These are phyloP conservation scores for Amphibalanus amphitrite DNA, from an alignment of 1,140 invertebrate genomes.

Conservation along the genomic window DNA sequence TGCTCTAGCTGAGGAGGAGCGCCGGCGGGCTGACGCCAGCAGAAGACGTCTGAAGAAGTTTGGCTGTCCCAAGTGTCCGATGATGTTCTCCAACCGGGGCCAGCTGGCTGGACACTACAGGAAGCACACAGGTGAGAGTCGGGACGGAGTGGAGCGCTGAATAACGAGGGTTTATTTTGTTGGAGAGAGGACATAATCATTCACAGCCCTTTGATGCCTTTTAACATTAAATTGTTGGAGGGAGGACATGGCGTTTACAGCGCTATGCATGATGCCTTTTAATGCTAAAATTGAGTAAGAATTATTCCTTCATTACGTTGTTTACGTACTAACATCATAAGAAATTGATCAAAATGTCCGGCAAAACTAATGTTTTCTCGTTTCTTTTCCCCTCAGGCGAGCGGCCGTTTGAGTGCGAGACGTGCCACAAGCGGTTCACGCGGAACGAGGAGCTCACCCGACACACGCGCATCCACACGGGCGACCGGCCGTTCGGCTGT, in stretches of 20 bases:
- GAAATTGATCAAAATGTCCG: no score
- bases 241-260: no score
- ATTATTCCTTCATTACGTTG: no score
- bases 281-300: no score
- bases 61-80: constrained; percentile 67
- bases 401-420: constrained; percentile 67
- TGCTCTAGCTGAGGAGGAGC: background rate
- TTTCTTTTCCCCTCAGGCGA: constrained; percentile 43
- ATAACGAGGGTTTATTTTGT: no score
- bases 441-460: constrained; percentile 82
- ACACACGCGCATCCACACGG: constrained; percentile 65
- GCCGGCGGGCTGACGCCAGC: background rate
- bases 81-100: constrained; percentile 81
- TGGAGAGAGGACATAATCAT: no score
- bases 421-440: constrained; percentile 76
- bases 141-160: background rate
- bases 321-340: no score
- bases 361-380: no score
- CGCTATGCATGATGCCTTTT: no score
- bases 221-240: no score
- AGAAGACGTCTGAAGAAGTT: constrained; percentile 58
- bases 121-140: constrained; percentile 62
- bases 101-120: constrained; percentile 77
- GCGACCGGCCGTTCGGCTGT: constrained; percentile 52
- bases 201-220: no score